Evolutionary conservation across 2,113 vertebrate species (phyloP), one percentile per base, ranked within the genome.

Genomic region (Manacus vitellinus): DNA sequence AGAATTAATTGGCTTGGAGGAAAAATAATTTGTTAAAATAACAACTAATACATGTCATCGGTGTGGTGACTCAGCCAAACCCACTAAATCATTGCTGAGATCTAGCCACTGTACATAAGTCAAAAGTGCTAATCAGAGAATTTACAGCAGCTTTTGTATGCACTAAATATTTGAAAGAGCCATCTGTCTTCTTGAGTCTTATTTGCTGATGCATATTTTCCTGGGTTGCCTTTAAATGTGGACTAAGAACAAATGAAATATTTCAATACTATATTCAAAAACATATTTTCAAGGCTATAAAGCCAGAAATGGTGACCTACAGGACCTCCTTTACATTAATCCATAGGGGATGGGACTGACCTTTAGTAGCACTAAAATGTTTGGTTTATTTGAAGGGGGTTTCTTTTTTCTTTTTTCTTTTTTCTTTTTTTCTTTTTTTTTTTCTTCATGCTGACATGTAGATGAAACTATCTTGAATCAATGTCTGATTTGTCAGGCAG

Each of bases 1-100:
- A 93, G 59, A 92, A 94, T 77, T 91, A 87, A 92, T 96, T 91
- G 55, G 10, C 67, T 91, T 91, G 74, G 86, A 95, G 89, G 88
- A 95, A 95, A 97, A 97, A 93, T 78, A 94, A 96, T 96, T 97
- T 97, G 91, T 94, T 97, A 93, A 97, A 97, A 96, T 91, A 98
- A 95, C 81, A 95, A 92, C 92, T 66, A 94, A 71, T 71, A 68
- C 92, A 88, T 92, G 86, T 85, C 89, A 92, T 84, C 91, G 89
- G 46, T 75, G 78, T 13, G 31, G 70, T 56, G 70, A 71, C 30
- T 83, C 31, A 95, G 59, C 59, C 76, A 88, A 59, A 87, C 55
- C 28, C 37, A 71, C 74, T 91, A 95, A 96, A 95, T 95, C 59
- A 78, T 58, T 78, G 31, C 51, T 78, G 81, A n/a, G 85, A 85